Evolutionary conservation across 2,888 invertebrate genomes (phyloP), one percentile per base, ranked within the genome.

Genomic region (Drosophila colorata): DNA sequence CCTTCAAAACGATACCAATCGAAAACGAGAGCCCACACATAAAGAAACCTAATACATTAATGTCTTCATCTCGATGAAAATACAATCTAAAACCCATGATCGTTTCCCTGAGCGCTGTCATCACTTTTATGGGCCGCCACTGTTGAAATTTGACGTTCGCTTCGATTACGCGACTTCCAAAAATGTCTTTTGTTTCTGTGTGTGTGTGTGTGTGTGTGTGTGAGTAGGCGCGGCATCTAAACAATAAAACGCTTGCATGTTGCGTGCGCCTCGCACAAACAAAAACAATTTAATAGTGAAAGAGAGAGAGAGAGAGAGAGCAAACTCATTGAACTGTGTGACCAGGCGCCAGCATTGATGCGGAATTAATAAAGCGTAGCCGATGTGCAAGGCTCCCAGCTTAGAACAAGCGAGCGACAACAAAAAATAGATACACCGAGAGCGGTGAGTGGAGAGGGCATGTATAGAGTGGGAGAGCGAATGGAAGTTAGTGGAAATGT

Each of bases 341-440:
- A 23, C 46, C 55, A 70, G 66, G 75, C 80, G 78, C 61, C 83
- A 61, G 53, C 78, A 80, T 53, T 76, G 81, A 86, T 80, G 81
- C 69, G 79, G 84, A 83, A 86, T 80, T 83, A 83, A 86, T 83
- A 78, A 83, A 86, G 80, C 81, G 60, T 51, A 59, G 75, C 48
- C 71, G 49, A 56, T 63, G 47, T 61, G 51, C 25, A 43, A 40
- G 37, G 33, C 33, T 33, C 61, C 33, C 44, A 67, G 61, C 65
- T 78, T 83, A 80, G 76, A 70, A 73, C 65, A 80, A 78, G 71
- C 70, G 76, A 53, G 56, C 41, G 57, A 61, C 63, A 44, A 47
- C 57, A 66, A 66, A 46, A 49, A 47, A 52, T 31, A 44, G 20
- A 57, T 14, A 68, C 28, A 28, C 9, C 9, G 1, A 16, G 14